These are phyloP conservation scores for Epiblema foenella DNA, from an alignment of 2,888 invertebrate species.

Conservation along the genomic window DNA sequence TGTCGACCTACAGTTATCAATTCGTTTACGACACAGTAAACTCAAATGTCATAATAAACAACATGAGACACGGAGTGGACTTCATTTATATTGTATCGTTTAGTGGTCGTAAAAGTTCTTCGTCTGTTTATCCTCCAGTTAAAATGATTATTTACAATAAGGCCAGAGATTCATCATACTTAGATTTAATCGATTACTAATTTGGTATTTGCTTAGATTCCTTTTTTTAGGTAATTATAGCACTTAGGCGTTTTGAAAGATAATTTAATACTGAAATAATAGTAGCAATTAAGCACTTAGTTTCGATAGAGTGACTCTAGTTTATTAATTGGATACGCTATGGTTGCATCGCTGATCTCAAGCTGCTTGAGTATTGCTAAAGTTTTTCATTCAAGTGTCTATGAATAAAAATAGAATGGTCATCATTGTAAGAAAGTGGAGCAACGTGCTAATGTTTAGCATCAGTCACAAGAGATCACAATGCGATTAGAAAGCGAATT, in stretches of 20 bases:
- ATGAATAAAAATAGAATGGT: constrained; percentile 40
- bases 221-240: constrained; percentile 3
- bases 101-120: constrained; percentile 18
- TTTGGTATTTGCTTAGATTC: neutral
- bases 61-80: constrained; percentile 19
- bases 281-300: constrained; percentile 16
- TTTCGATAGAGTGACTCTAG: constrained; percentile 26
- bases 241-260: neutral
- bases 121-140: constrained; percentile 8
- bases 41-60: constrained; percentile 40
- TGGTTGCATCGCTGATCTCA: constrained; percentile 10
- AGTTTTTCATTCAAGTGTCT: constrained; percentile 32
- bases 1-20: constrained; percentile 54
- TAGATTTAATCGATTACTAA: neutral
- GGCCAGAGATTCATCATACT: neutral
- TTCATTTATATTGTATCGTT: constrained; percentile 26
- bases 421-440: constrained; percentile 66
- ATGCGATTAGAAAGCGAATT: constrained; percentile 84
- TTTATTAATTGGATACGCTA: constrained; percentile 25
- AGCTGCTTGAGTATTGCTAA: constrained; percentile 18
- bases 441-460: constrained; percentile 70
- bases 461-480: constrained; percentile 76
- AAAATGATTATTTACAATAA: neutral
- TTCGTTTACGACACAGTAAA: constrained; percentile 36
- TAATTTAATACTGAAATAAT: constrained; percentile 20